phyloP scores from a whole-genome alignment of 2,113 vertebrate genomes.

The Acrocephalus arundinaceus region DNA sequence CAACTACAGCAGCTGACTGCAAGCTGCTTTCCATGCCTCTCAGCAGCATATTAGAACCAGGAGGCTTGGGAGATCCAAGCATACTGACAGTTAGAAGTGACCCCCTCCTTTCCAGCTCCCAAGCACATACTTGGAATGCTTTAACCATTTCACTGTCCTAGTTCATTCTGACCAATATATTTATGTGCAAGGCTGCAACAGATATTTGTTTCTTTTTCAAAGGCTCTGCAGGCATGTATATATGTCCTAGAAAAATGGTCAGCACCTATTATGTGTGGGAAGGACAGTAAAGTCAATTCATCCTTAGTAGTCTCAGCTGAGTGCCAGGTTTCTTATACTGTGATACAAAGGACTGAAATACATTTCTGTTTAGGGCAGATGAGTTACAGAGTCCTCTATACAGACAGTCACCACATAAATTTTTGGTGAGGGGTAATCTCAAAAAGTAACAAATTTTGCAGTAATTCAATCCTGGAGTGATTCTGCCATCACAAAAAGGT shows the following conservation, averaged over 20 bases:
- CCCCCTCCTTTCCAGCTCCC: slow-evolving; percentile 17
- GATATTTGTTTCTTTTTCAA: slow-evolving; percentile 11
- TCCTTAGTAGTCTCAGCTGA: background rate
- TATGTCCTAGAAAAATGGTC: background rate
- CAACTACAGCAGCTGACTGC: slow-evolving; percentile 46
- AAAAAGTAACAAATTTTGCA: slow-evolving; percentile 40
- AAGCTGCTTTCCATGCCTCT: slow-evolving; percentile 43
- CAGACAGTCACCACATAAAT: slow-evolving; percentile 22
- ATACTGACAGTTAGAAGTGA: slow-evolving; percentile 28
- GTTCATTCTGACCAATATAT: background rate
- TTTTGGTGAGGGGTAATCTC: slow-evolving; percentile 1
- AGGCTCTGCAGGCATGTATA: background rate
- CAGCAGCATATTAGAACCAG: slow-evolving; percentile 61
- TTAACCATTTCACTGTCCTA: slow-evolving; percentile 49
- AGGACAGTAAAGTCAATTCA: background rate
- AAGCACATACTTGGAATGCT: slow-evolving; percentile 42
- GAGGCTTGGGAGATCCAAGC: slow-evolving; percentile 50
- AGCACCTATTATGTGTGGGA: background rate
- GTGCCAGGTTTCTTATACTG: background rate
- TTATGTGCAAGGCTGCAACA: background rate
- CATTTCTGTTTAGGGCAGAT: background rate
- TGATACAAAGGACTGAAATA: background rate
- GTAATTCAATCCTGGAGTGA: slow-evolving; percentile 12
- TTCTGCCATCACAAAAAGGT: slow-evolving; percentile 20
- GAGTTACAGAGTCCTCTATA: slow-evolving; percentile 20